A percentile compares a stretch with the other conserved stretches of the same genome.
These are phyloP conservation scores for Dicranocentrus wangi DNA, from an alignment of 2,888 invertebrate genomes.

Conservation along the genomic window DNA sequence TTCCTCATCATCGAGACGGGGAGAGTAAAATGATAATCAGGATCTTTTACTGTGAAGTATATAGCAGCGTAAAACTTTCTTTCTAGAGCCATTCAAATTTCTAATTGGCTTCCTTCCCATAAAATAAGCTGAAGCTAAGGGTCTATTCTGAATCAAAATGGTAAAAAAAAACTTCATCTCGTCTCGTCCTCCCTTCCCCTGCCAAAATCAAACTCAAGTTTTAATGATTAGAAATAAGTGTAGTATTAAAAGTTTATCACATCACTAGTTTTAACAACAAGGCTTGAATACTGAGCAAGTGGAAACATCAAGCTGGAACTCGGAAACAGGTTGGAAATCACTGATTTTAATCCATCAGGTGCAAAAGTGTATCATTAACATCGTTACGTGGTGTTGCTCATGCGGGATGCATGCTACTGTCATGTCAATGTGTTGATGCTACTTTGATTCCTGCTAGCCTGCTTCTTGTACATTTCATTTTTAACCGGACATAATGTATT, in stretches of 20 bases:
- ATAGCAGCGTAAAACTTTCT: conserved; percentile 12
- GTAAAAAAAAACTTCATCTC: no score
- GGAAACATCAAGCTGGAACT: not conserved
- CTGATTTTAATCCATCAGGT: not conserved
- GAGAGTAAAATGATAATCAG: conserved; percentile 15
- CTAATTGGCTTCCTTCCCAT: conserved; percentile 40
- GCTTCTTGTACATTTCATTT: not conserved
- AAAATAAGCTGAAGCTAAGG: not conserved
- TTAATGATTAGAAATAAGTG: not conserved
- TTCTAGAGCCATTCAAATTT: conserved; percentile 7
- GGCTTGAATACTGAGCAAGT: not conserved
- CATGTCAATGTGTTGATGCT: no score
- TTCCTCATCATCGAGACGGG: conserved; percentile 2
- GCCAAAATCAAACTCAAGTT: not conserved
- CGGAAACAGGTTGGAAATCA: conserved; percentile 3
- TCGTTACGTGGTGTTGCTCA: no score
- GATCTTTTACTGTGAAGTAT: not conserved
- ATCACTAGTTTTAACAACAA: not conserved
- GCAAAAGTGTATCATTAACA: no score
- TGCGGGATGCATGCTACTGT: no score
- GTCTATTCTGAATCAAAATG: not conserved
- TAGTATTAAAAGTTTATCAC: conserved; percentile 21
- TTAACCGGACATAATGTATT: not conserved
- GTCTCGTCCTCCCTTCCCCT: not conserved
- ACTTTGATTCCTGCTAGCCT: not conserved